A percentile compares a stretch with the other conserved stretches of the same genome.
These are phyloP conservation scores for Dromiciops gliroides DNA, from an alignment of 2,113 vertebrate species.

Conservation along the genomic window DNA sequence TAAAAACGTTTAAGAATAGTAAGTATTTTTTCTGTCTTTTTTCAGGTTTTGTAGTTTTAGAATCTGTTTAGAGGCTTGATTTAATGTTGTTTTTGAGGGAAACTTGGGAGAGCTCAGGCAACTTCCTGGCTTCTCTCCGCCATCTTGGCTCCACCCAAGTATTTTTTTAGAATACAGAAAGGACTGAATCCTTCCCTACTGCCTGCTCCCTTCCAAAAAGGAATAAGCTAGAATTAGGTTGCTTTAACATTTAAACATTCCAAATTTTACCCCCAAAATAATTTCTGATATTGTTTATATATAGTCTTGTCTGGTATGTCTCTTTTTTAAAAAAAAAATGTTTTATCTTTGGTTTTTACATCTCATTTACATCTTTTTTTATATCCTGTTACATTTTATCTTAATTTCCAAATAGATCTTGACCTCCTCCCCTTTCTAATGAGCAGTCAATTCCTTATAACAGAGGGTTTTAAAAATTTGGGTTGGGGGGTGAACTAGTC, in stretches of 20 bases:
- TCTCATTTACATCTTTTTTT: background rate
- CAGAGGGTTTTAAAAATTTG: background rate
- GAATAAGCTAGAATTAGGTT: background rate
- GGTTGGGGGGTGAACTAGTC: background rate
- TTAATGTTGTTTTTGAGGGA: too few relatives aligned
- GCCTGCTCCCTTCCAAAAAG: conserved; percentile 6
- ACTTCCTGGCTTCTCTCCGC: too few relatives aligned
- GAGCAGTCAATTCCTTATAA: background rate
- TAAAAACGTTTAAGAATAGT: background rate
- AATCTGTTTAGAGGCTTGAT: too few relatives aligned
- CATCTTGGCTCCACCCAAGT: too few relatives aligned
- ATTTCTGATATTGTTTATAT: background rate
- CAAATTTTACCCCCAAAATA: background rate
- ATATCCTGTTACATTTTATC: background rate
- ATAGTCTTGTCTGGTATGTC: background rate
- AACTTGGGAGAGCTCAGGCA: too few relatives aligned
- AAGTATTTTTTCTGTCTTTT: background rate
- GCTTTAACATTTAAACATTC: background rate
- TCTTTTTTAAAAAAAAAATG: background rate
- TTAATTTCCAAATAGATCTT: background rate
- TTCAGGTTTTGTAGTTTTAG: too few relatives aligned
- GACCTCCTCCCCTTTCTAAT: too few relatives aligned
- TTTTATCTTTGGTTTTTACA: background rate
- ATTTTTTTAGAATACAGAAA: background rate
- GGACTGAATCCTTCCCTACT: background rate